Evolutionary conservation across 2,113 vertebrate species (phyloP), one percentile per base, ranked within the genome.

Genomic region (Apodemus sylvaticus): DNA sequence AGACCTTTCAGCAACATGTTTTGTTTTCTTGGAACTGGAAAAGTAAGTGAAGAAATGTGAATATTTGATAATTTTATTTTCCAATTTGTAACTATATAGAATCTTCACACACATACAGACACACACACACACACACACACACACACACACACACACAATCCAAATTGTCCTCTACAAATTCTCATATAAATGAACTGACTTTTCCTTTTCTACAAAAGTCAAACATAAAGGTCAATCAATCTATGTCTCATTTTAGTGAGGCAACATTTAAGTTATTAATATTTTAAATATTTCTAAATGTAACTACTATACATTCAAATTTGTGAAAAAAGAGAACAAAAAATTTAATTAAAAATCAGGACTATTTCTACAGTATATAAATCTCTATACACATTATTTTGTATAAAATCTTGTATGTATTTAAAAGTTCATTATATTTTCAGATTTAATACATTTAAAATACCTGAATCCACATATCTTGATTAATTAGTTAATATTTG

Each of bases 21-120:
- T 19, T 53, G 20, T 91, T 24, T 96, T 68, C 31, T 20, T 17
- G 8, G 20, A 48, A 60, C 70, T 87, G n/a, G 16, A 11, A 48
- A 86, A 73, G 29, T 82, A 22, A 93, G 19, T 89, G 86, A 36
- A 11, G n/a, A 13, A 89, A 3, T 34, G 12, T 73, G 60, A 85
- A 68, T 79, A 51, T 70, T 87, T 53, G 31, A 93, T 45, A 92
- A 87, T 93, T 93, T 93, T 4, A 93, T 78, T 96, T 82, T 96
- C 89, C 5, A 95, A 51, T 39, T 82, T 79, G 26, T 45, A 94
- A 55, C 62, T 73, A 29, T 31, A 6, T n/a, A 17, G 14, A 9
- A n/a, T n/a, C n/a, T n/a, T n/a, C n/a, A n/a, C n/a, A n/a, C n/a
- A 48, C 1, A 11, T 3, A 76, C 12, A 73, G 7, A 73, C 3